A percentile compares a stretch with the other conserved stretches of the same genome.
Evolutionary conservation across 2,113 vertebrate species (phyloP).

Genomic region (Hymenochirus boettgeri): DNA sequence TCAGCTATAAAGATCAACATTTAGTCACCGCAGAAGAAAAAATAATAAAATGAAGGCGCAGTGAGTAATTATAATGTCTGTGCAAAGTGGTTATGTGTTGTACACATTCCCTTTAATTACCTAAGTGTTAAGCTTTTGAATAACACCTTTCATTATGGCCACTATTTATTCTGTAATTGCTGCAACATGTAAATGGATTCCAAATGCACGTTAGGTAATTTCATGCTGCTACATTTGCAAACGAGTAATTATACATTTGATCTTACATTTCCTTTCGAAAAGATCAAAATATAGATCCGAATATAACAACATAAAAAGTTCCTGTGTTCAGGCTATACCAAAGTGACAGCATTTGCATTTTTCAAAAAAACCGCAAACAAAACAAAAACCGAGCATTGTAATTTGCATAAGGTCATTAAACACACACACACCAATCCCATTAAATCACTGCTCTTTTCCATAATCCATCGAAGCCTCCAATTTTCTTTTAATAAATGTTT

Average conservation of each 20-base stretch:
- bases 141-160: slow-evolving; percentile 42
- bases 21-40: slow-evolving; percentile 9
- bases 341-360: slow-evolving; percentile 42
- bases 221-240: slow-evolving; percentile 42
- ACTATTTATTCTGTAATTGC: slow-evolving; percentile 43
- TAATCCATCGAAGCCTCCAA: slow-evolving; percentile 49
- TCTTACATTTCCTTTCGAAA: slow-evolving; percentile 34
- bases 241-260: slow-evolving; percentile 43
- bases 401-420: slow-evolving; percentile 46
- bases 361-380: no score
- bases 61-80: slow-evolving; percentile 42
- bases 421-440: slow-evolving; percentile 51
- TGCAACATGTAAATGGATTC: slow-evolving; percentile 43
- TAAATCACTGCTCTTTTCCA: slow-evolving; percentile 51
- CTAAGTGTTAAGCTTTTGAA: slow-evolving; percentile 42
- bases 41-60: slow-evolving; percentile 27
- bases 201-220: slow-evolving; percentile 40
- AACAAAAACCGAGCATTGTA: no score
- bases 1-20: slow-evolving; percentile 18
- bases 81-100: slow-evolving; percentile 30
- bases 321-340: slow-evolving; percentile 26
- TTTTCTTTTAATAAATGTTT: slow-evolving; percentile 42
- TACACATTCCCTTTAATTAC: slow-evolving; percentile 39
- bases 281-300: slow-evolving; percentile 43
- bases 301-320: slow-evolving; percentile 44